Evolutionary conservation across 2,113 vertebrate genomes (phyloP), one percentile per base, ranked within the genome.

Genomic region (Ceuthmochares aereus): DNA sequence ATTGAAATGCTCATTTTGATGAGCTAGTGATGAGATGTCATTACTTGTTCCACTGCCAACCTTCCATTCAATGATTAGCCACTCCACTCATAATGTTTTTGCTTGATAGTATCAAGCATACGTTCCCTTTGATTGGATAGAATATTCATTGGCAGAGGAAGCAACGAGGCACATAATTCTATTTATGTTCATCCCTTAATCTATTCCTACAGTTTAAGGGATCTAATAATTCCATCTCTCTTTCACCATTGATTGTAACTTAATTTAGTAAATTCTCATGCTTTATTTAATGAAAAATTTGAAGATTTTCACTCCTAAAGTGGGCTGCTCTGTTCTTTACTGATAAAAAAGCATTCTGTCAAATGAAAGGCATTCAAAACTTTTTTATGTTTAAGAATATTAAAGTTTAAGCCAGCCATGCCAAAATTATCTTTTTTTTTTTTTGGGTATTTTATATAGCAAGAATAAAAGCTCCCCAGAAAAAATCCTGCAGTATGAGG

Each of bases 91-190:
- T 34, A 91, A 82, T 29, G 64, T 81, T 67, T 93, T 92, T 72
- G 1, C 52, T 87, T 87, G 89, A 92, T 91, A 56, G 52, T 81
- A 59, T 94, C 84, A 93, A 52, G 51, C 36, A 74, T 70, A 21
- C 67, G 52, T 94, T 91, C 67, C 77, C 59, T 96, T 95, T 80
- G 93, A 81, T 68, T 95, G 75, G 81, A 76, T 80, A 91, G 76
- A 94, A 90, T 85, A 60, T 90, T 94, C 59, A 67, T 80, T 77
- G 82, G 51, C 42, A 95, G 67, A 76, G 5, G 12, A 66, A 89
- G 58, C 0, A 3, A 79, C 52, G 47, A 90, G 40, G 32, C 60
- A 55, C 0, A 0, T 77, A 77, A 90, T 90, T 93, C 82, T 94
- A 83, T 91, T 93, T 94, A 74, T 90, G 85, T 80, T 90, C 52